These are phyloP conservation scores for Dryobates pubescens DNA, from an alignment of 2,797 vertebrate species.

Conservation along the genomic window DNA sequence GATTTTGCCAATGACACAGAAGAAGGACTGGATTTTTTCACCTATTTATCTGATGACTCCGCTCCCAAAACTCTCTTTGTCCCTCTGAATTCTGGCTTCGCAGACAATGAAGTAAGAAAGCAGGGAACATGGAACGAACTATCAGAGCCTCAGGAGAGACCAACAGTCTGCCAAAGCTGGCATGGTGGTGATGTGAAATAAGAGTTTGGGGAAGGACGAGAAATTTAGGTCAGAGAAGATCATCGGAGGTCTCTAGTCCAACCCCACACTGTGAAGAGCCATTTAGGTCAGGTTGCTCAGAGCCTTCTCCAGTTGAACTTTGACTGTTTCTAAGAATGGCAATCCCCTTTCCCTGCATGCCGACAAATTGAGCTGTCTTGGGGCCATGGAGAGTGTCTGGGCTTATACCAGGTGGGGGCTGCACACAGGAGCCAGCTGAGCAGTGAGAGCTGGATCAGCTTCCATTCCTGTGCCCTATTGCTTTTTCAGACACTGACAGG, in stretches of 20 bases:
- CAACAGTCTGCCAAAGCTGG: background rate
- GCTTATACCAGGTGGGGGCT: background rate
- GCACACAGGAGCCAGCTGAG: background rate
- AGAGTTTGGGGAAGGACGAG: background rate
- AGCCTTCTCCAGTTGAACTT: background rate
- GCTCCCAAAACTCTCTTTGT: slow-evolving; percentile 89
- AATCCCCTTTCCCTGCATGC: background rate
- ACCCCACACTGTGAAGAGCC: background rate
- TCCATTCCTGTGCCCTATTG: background rate
- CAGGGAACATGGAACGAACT: background rate
- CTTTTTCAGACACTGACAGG: slow-evolving; percentile 84
- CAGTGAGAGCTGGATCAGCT: background rate
- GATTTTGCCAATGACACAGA: slow-evolving; percentile 81
- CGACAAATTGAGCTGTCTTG: background rate
- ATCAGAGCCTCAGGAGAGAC: background rate
- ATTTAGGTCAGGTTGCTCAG: background rate
- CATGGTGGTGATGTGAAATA: background rate
- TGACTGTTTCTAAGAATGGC: background rate
- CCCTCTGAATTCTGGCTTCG: slow-evolving; percentile 88
- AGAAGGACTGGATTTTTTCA: slow-evolving; percentile 83
- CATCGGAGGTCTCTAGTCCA: background rate
- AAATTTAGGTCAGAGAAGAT: background rate
- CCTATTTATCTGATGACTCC: slow-evolving; percentile 82
- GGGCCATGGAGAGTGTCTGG: background rate
- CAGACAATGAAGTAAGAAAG: slow-evolving; percentile 83